Evolutionary conservation across 1,140 invertebrate genomes (phyloP), one percentile per base, ranked within the genome.

Genomic region (Euglossa dilemma): DNA sequence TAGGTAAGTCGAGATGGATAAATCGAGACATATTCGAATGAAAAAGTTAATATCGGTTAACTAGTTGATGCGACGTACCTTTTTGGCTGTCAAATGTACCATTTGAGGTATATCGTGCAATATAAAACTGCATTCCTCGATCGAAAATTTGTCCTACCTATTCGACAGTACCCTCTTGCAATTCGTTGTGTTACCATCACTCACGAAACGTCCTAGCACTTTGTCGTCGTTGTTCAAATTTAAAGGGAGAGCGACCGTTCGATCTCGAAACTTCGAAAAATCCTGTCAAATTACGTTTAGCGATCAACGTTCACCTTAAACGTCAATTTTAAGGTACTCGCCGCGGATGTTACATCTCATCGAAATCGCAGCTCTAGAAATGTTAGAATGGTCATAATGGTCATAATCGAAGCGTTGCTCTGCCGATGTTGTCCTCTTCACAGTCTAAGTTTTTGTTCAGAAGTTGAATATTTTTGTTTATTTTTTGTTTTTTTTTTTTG

Each of bases 121-220:
- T 79, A 86, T 79, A 87, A 83, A 87, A 87, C 61, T 74, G 25
- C 50, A 28, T 64, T 66, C n/a, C 64, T 69, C 66, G 86, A 83
- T 50, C 70, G 75, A 79, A 63, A 52, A 81, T 85, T 67, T 73
- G 52, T 80, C 64, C 61, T 82, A 87, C 57, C 47, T 87, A 85
- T 59, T 77, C 70, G 80, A 84, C 85, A 56, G 61, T 79, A 84
- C 52, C 77, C 50, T 73, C 72, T 75, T 74, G 77, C 85, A 43
- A 85, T 88, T 88, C 87, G 86, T 88, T 88, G 87, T 88, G 81
- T 88, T 66, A 79, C 59, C 78, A 72, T 79, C 71, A 73, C 80
- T 61, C 77, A 70, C 72, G 47, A 47, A 57, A 54, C 36, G 56
- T 67, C 54, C 52, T 36, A 43, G 63, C 64, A 43, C 52, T 67